Evolutionary conservation across 1,140 invertebrate genomes (phyloP).

Genomic region (Drosophila gunungcola): DNA sequence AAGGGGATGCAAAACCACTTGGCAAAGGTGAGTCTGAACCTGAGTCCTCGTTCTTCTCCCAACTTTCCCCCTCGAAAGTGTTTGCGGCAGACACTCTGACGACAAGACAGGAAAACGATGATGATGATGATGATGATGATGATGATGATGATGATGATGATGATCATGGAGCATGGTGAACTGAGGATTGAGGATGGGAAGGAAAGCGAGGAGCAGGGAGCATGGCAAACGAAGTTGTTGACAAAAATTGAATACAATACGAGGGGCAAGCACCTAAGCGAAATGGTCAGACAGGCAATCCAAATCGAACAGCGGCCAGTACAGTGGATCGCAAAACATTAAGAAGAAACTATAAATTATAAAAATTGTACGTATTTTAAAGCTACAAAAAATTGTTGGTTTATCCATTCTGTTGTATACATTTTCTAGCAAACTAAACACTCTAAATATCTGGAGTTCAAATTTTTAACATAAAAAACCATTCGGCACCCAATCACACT

Average conservation of each 20-base stretch:
- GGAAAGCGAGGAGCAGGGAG: slow-evolving; percentile 3
- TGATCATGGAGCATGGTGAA: too few relatives aligned
- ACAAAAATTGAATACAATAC: slow-evolving; percentile 81
- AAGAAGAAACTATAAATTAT: too few relatives aligned
- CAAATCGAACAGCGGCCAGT: slow-evolving; percentile 4
- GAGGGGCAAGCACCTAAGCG: slow-evolving; percentile 22
- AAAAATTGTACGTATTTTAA: too few relatives aligned
- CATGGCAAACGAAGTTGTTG: slow-evolving; percentile 62
- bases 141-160: too few relatives aligned
- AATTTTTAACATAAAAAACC: too few relatives aligned
- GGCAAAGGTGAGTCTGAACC: slow-evolving; percentile 7
- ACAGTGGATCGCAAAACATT: slow-evolving; percentile 38
- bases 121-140: slow-evolving; percentile 19
- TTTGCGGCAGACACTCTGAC: slow-evolving; percentile 66
- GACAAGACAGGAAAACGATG: slow-evolving; percentile 36
- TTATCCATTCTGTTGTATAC: too few relatives aligned
- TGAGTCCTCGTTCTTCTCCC: neutral
- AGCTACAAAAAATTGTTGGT: too few relatives aligned
- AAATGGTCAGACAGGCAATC: slow-evolving; percentile 42
- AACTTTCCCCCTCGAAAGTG: slow-evolving; percentile 8
- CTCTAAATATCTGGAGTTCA: too few relatives aligned
- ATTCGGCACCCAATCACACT: too few relatives aligned
- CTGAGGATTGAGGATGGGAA: neutral
- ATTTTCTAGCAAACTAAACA: too few relatives aligned
- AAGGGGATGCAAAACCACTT: slow-evolving; percentile 17